Evolutionary conservation across 2,797 vertebrate species (phyloP), one percentile per base, ranked within the genome.

Genomic region (Orientallactaga sibirica): DNA sequence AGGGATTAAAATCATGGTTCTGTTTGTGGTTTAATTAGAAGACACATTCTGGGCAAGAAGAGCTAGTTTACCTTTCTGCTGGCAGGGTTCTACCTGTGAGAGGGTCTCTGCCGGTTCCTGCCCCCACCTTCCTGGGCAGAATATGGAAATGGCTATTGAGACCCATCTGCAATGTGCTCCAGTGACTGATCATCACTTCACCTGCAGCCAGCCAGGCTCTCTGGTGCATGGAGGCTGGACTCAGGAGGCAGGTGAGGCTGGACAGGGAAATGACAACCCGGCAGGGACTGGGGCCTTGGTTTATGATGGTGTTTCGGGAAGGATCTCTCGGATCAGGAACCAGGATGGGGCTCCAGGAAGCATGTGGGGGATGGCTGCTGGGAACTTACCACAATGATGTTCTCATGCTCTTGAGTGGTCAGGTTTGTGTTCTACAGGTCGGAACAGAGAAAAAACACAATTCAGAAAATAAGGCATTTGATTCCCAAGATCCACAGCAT

Each of bases 321-420:
- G 15, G 2, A 29, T 48, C 48, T 6, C 81, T 20, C 1, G 4
- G 24, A 12, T 43, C 2, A 29, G 58, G 67, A 9, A 24, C 41
- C 5, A 20, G 71, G 27, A 18, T 5, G 74, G n/a, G 0, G 24
- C 12, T 20, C 6, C 29, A 58, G 48, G 67, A 7, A 9, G 25
- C 2, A 0, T 62, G 25, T 5, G 15, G 5, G 0, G 0, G 37
- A 0, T 29, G 16, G 1, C 4, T 0, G 0, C 0, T 9, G 20
- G 70, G 89, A 80, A 99, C 99, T 99, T 97, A 99, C 99, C 99
- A 99, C 99, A 87, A 99, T 99, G 98, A 99, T 99, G 98, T 99
- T 99, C 98, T 99, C 99, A 2, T 99, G 99, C 96, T 99, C 99
- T 98, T 99, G 99, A 97, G 99, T 97, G 95, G 99, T 99, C 98